phyloP scores from a whole-genome alignment of 2,888 invertebrate species.

The Zeuzera pyrina region DNA sequence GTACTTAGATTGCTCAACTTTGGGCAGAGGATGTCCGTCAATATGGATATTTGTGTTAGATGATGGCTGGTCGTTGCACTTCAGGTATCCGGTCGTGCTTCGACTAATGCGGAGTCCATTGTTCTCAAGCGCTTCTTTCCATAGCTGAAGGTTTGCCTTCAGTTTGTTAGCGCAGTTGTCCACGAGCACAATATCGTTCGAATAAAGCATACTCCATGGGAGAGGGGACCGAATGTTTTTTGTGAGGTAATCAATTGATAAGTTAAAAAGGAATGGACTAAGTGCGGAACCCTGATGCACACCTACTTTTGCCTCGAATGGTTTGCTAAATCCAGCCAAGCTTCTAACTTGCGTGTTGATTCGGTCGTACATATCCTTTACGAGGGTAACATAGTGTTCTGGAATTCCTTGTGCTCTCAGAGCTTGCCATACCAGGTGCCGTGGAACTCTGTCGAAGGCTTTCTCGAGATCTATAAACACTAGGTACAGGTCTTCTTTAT shows the following conservation, averaged over 20 bases:
- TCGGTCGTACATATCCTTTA: constrained; percentile 1
- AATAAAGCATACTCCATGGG: background rate
- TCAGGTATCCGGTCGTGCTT: background rate
- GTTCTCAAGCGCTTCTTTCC: background rate
- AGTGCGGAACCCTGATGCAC: too few relatives aligned
- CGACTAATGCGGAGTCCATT: constrained; percentile 1
- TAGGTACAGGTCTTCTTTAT: constrained; percentile 9
- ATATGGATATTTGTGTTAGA: background rate
- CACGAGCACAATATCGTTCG: constrained; percentile 1
- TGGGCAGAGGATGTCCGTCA: background rate
- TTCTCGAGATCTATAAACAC: too few relatives aligned
- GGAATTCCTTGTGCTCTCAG: too few relatives aligned
- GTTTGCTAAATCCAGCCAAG: background rate
- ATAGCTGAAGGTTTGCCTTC: constrained; percentile 1
- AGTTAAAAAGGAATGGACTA: background rate
- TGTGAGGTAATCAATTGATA: background rate
- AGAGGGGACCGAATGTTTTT: too few relatives aligned
- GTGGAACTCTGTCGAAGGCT: too few relatives aligned
- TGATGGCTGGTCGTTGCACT: background rate
- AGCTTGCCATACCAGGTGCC: background rate
- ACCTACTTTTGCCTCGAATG: background rate
- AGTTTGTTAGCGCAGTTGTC: too few relatives aligned
- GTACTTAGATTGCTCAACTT: background rate
- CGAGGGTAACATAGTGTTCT: too few relatives aligned
- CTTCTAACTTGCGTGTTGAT: background rate